Base-by-base conservation (phyloP, 2,113 vertebrate species). In the Eupsittula cactorum region DNA sequence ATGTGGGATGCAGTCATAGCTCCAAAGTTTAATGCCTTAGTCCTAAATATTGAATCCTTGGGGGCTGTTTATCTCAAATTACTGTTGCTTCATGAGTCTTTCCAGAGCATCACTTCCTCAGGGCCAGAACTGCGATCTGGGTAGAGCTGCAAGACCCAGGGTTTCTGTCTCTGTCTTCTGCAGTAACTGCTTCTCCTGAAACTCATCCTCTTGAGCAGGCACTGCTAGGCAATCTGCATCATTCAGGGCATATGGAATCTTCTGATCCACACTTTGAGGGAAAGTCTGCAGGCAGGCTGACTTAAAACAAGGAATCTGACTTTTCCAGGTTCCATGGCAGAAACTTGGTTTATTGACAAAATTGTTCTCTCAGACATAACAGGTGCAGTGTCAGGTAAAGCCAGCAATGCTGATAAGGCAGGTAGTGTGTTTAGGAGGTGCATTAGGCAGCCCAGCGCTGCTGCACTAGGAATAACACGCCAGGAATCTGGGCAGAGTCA, bases 391-490 rank as follows among this genome's bases (percentile, higher is more conserved):
- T 5, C 59, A 41, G 4, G 50, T 7, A 74, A 21, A 63, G 37
- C 16, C 50, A 35, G 17, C 7, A 67, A 10, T 1, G 4, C 3
- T 68, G 46, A 70, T 63, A 87, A 91, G 35, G 24, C 15, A 92
- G 65, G 9, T n/a, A 86, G 7, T 1, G 1, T 69, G 15, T 6
- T 59, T 57, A 49, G 8, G 6, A 42, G 44, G 5, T 1, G 4
- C 44, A 11, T 62, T 33, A 39, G 9, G 9, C 71, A 13, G 52
- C 55, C 69, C 55, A 60, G 44, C 75, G 42, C 21, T 64, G 19
- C 53, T 86, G n/a, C 19, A 35, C 0, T 0, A 33, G 10, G 8
- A 89, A 12, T 27, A 78, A 49, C 16, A 37, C 1, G 1, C 13
- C 46, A 63, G n/a, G 17, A 91, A 70, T 47, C 9, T 31, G n/a